Evolutionary conservation across 2,888 invertebrate species (phyloP), one percentile per base, ranked within the genome.

Genomic region (Drosophila helvetica): DNA sequence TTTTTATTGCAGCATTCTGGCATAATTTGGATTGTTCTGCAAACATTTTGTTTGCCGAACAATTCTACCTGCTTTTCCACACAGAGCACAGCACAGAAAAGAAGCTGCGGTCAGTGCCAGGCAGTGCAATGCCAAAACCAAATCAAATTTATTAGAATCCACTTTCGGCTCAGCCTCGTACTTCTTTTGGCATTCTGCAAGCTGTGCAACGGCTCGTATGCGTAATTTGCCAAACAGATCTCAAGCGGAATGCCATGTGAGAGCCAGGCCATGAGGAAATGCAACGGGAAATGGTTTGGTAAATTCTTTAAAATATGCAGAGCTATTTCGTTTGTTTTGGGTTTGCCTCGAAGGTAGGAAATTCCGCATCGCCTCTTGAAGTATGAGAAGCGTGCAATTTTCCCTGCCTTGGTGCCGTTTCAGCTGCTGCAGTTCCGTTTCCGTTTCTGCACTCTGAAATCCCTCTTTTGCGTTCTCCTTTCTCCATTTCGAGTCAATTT

Each of bases 401-500:
- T 67, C 46, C 60, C 52, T 30, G 43, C 59, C 48, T 54, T 54
- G 55, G 46, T 54, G 58, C 12, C 58, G 68, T 59, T 38, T 66
- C 67, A 67, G 67, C 62, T 75, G 73, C 70, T 67, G 71, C 63
- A 55, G 51, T 72, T 54, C 27, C 69, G 9, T 18, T 77, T 48
- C 54, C 42, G 25, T 5, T 43, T 5, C 25, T n/a, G 27, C 33
- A 6, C 1, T 15, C 33, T 33, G 33, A 10, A 33, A 10, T 38
- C 15, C 12, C 15, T 15, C 6, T 38, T 38, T 15, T 7, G 22
- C 43, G 25, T 43, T 27, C 45, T 25, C 27, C 55, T 17, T 55
- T 71, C 46, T 57, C 58, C 51, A 47, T 81, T 63, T 60, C 62
- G 57, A 86, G 58, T 83, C 80, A 78, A 83, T 86, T 86, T 79